Conservation (phyloP, 2,113 vertebrate species). For the Platysternon megacephalum region DNA sequence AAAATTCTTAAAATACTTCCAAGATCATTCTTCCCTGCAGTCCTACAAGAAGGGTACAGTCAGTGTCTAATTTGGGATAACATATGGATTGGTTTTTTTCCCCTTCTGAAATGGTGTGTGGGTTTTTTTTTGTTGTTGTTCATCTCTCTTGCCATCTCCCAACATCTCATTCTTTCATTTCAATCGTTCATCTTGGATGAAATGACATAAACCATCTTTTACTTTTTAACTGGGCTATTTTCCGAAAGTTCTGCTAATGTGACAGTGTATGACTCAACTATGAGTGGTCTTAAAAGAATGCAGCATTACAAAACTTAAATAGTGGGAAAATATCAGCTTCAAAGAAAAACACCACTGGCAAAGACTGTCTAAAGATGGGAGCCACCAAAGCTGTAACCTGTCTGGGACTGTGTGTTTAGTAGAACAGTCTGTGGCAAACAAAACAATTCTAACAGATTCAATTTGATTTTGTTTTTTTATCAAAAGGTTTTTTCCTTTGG, state of each 20-base stretch:
- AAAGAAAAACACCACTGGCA: neutral
- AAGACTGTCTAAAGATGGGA: slow-evolving; percentile 42
- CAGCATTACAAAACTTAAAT: slow-evolving; percentile 41
- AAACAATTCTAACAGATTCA: neutral
- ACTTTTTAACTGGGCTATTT: slow-evolving; percentile 30
- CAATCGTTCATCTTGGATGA: neutral
- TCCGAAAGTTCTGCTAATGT: neutral
- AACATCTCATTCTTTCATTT: neutral
- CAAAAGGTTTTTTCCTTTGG: neutral
- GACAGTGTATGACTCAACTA: slow-evolving; percentile 21
- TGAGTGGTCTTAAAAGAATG: slow-evolving; percentile 50
- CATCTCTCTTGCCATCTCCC: neutral
- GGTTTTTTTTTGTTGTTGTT: neutral
- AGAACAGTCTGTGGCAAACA: slow-evolving; percentile 28
- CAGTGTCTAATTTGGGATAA: neutral
- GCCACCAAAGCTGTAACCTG: slow-evolving; percentile 64
- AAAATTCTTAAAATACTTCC: neutral
- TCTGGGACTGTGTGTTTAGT: slow-evolving; percentile 28
- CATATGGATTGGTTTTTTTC: neutral
- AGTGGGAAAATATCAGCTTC: slow-evolving; percentile 47
- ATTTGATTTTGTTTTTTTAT: neutral
- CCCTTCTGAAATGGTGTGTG: neutral
- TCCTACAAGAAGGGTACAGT: neutral
- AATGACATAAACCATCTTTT: slow-evolving; percentile 21
- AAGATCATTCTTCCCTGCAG: neutral